phyloP scores from a whole-genome alignment of 2,888 invertebrate species.

The Agrypnus murinus region DNA sequence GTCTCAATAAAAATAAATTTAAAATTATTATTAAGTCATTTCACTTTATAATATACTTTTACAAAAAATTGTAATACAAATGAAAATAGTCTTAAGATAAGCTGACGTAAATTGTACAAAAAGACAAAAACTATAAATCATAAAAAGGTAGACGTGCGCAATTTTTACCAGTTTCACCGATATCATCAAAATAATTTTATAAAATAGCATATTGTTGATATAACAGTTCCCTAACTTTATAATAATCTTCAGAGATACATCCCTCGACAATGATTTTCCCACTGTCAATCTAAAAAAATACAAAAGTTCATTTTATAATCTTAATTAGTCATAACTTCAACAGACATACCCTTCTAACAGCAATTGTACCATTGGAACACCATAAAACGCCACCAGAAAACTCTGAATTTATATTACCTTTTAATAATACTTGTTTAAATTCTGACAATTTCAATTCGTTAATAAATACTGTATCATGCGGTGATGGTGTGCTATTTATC shows the following conservation, averaged over 20 bases:
- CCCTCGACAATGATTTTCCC: conserved; percentile 96
- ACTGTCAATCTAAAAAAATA: conserved; percentile 84
- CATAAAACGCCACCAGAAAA: conserved; percentile 94
- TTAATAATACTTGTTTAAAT: conserved; percentile 86
- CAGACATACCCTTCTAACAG: conserved; percentile 83
- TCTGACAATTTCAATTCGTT: conserved; percentile 96
- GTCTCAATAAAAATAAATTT: too few species aligned
- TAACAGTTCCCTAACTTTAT: conserved; percentile 90
- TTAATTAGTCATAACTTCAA: too few species aligned
- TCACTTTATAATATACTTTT: too few species aligned
- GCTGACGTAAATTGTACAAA: too few species aligned
- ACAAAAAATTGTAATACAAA: too few species aligned
- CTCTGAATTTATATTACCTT: conserved; percentile 87
- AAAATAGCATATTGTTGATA: conserved; percentile 98
- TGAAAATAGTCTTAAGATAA: too few species aligned
- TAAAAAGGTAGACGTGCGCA: too few species aligned
- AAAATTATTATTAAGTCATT: too few species aligned
- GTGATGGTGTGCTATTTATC: conserved; percentile 73
- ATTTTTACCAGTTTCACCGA: too few species aligned
- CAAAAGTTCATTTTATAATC: conserved; percentile 23
- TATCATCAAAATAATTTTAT: too few species aligned
- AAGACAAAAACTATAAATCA: too few species aligned
- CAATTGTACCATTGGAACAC: conserved; percentile 94
- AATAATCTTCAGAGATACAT: conserved; percentile 95
- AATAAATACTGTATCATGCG: conserved; percentile 90